These are phyloP conservation scores for Halcyon smyrnensis DNA, from an alignment of 2,797 vertebrate genomes.

Conservation along the genomic window DNA sequence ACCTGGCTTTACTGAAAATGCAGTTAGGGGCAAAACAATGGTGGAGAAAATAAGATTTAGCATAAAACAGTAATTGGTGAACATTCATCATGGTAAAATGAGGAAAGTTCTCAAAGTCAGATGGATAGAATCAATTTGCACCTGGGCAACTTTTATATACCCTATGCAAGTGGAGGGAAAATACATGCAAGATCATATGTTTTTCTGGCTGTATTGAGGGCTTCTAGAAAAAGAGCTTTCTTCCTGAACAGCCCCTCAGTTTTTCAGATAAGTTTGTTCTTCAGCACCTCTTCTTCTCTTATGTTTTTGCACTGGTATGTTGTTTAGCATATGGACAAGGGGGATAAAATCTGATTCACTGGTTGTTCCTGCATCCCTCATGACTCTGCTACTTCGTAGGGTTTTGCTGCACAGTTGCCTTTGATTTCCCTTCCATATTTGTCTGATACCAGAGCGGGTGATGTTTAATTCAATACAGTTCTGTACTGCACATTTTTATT, in stretches of 20 bases:
- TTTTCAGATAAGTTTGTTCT: not conserved
- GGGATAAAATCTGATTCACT: not conserved
- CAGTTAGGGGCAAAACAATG: not conserved
- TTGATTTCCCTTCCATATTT: not conserved
- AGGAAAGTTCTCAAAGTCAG: not conserved
- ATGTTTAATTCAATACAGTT: not conserved
- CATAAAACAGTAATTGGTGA: not conserved
- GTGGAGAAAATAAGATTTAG: not conserved
- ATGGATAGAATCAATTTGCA: not conserved
- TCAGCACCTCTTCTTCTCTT: not conserved
- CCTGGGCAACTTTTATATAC: not conserved
- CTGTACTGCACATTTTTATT: not conserved
- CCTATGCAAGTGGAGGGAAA: not conserved
- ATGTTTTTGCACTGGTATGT: not conserved
- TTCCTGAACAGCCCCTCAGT: not conserved
- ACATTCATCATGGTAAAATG: conserved; percentile 13
- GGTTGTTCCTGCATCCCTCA: not conserved
- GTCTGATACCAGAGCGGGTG: not conserved
- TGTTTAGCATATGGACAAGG: not conserved
- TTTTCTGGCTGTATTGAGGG: not conserved
- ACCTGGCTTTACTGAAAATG: conserved; percentile 8
- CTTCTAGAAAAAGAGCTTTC: not conserved
- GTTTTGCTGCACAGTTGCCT: not conserved
- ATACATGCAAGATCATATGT: not conserved
- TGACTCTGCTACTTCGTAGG: not conserved